Evolutionary conservation across 2,797 vertebrate genomes (phyloP).

Genomic region (Buphagus erythrorhynchus): DNA sequence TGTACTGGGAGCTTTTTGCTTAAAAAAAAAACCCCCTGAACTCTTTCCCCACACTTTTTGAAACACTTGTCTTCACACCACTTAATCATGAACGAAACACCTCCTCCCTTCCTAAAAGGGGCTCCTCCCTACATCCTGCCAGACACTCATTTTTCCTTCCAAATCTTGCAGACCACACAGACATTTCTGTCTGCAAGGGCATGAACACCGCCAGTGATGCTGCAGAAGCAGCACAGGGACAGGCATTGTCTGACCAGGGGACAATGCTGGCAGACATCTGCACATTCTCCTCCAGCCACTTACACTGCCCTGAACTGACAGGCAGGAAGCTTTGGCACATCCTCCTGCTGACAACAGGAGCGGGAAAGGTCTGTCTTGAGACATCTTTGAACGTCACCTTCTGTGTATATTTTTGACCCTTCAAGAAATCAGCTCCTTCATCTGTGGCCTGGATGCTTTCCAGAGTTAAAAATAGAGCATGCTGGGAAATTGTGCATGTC

Average conservation of each 20-base stretch:
- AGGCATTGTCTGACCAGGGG: not conserved
- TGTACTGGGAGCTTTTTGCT: not conserved
- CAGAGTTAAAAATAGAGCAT: conserved; percentile 7
- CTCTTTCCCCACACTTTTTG: not conserved
- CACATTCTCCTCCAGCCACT: not conserved
- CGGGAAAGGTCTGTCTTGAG: not conserved
- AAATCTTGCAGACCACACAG: not conserved
- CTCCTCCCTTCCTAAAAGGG: not conserved
- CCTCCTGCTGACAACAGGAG: not conserved
- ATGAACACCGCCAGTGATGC: not conserved
- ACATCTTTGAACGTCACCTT: not conserved
- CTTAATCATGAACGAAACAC: not conserved
- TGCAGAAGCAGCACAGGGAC: not conserved
- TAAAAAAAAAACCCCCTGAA: not conserved
- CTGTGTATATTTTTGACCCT: not conserved
- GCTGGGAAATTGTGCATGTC: not conserved
- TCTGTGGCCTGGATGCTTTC: not conserved
- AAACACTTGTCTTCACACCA: not conserved
- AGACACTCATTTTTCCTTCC: not conserved
- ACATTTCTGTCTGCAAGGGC: not conserved
- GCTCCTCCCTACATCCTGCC: not conserved
- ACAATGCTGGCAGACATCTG: not conserved
- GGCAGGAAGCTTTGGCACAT: not conserved
- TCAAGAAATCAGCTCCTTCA: not conserved
- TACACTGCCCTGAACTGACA: not conserved